Conservation (phyloP, 2,113 vertebrate genomes). For the Austrofundulus limnaeus region DNA sequence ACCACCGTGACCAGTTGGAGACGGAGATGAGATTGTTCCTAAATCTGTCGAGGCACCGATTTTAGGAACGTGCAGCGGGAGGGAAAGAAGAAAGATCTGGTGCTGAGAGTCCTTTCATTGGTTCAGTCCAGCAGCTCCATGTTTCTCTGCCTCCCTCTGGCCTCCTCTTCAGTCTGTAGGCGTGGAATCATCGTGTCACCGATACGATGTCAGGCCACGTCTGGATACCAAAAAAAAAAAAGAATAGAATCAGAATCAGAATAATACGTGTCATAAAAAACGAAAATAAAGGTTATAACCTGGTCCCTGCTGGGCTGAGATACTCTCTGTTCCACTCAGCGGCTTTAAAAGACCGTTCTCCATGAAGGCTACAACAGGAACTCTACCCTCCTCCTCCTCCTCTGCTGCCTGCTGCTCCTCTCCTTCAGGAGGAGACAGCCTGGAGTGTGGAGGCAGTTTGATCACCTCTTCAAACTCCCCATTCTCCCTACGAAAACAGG, state of each 20-base stretch:
- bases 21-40: constrained; percentile 63
- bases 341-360: constrained; percentile 87
- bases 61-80: constrained; percentile 42
- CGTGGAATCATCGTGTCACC: constrained; percentile 63
- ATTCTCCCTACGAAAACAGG: constrained; percentile 81
- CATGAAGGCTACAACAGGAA: constrained; percentile 88
- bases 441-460: constrained; percentile 84
- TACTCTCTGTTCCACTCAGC: constrained; percentile 84
- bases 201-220: constrained; percentile 84
- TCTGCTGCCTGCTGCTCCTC: constrained; percentile 71
- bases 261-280: no score
- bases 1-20: constrained; percentile 28
- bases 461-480: constrained; percentile 93
- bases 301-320: constrained; percentile 86
- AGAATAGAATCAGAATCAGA: no score
- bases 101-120: constrained; percentile 34
- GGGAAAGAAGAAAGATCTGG: constrained; percentile 24
- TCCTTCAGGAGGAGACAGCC: constrained; percentile 77
- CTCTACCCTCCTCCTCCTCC: constrained; percentile 70
- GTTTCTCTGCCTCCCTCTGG: constrained; percentile 23
- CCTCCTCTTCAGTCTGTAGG: constrained; percentile 22
- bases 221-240: constrained; percentile 73
- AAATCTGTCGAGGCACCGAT: constrained; percentile 22
- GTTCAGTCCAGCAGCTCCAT: constrained; percentile 27
- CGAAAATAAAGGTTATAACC: constrained; percentile 66